phyloP scores from a whole-genome alignment of 2,797 vertebrate species.

The Chromis chromis region DNA sequence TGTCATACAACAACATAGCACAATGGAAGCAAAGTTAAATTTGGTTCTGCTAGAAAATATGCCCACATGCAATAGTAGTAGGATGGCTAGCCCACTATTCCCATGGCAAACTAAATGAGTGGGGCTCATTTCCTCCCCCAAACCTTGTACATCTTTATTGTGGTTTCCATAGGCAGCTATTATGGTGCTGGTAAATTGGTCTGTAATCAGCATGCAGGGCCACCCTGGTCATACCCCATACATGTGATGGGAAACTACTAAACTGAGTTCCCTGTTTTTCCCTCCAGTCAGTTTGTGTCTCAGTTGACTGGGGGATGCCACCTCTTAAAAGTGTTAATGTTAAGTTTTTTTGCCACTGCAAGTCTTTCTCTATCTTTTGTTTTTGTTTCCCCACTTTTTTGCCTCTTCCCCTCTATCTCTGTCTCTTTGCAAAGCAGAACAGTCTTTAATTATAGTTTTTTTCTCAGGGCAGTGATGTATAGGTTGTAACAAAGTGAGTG shows the following conservation, averaged over 20 bases:
- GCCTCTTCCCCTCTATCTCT: constrained; percentile 24
- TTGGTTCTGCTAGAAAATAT: constrained; percentile 34
- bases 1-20: constrained; percentile 20
- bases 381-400: constrained; percentile 15
- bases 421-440: constrained; percentile 25
- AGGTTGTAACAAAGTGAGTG: constrained; percentile 39
- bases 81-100: constrained; percentile 45
- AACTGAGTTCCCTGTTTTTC: constrained; percentile 30
- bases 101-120: constrained; percentile 66
- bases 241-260: constrained; percentile 56
- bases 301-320: constrained; percentile 13
- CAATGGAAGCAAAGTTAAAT: constrained; percentile 35
- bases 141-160: constrained; percentile 76
- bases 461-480: constrained; percentile 35
- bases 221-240: constrained; percentile 70
- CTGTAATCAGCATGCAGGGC: constrained; percentile 76
- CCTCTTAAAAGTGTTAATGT: constrained; percentile 23
- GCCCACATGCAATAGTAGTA: constrained; percentile 23
- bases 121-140: constrained; percentile 57
- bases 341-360: constrained; percentile 32
- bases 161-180: constrained; percentile 76
- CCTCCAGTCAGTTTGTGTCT: constrained; percentile 36
- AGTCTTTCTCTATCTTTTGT: constrained; percentile 20
- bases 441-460: constrained; percentile 71
- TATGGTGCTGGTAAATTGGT: constrained; percentile 70